These are phyloP conservation scores for Drosophila kanekoi DNA, from an alignment of 2,888 invertebrate genomes.

Conservation along the genomic window DNA sequence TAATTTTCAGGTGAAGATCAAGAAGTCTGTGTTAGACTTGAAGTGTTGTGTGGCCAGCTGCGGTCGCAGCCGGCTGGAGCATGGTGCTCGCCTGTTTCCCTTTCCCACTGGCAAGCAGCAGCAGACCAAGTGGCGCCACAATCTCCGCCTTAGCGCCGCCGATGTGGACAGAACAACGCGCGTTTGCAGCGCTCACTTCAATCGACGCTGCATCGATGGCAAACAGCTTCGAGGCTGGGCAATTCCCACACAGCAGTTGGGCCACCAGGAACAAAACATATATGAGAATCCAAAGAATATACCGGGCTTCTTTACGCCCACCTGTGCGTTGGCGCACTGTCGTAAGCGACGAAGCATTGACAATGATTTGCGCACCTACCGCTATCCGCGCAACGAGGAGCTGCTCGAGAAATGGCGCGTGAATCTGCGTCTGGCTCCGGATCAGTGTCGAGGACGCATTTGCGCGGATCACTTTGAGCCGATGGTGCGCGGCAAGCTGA, in stretches of 20 bases:
- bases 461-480: conserved; percentile 79
- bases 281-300: conserved; percentile 80
- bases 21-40: conserved; percentile 51
- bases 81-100: conserved; percentile 76
- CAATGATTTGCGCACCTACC: conserved; percentile 76
- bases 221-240: conserved; percentile 76
- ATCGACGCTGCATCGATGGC: conserved; percentile 80
- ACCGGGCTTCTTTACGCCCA: conserved; percentile 72
- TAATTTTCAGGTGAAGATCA: conserved; percentile 60
- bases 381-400: conserved; percentile 71
- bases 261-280: conserved; percentile 67
- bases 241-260: conserved; percentile 76
- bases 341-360: conserved; percentile 66
- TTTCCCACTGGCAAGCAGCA: conserved; percentile 73
- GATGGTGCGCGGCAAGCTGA: conserved; percentile 71
- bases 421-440: conserved; percentile 69
- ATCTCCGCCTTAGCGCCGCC: conserved; percentile 64
- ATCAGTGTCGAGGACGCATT: conserved; percentile 72
- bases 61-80: conserved; percentile 71
- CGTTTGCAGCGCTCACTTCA: conserved; percentile 78
- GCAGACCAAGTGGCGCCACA: conserved; percentile 78
- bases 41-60: conserved; percentile 75
- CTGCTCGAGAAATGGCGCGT: conserved; percentile 77
- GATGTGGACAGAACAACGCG: conserved; percentile 54
- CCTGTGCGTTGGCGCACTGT: conserved; percentile 76